These are phyloP conservation scores for Campaea margaritaria DNA, from an alignment of 2,888 invertebrate genomes.

Conservation along the genomic window DNA sequence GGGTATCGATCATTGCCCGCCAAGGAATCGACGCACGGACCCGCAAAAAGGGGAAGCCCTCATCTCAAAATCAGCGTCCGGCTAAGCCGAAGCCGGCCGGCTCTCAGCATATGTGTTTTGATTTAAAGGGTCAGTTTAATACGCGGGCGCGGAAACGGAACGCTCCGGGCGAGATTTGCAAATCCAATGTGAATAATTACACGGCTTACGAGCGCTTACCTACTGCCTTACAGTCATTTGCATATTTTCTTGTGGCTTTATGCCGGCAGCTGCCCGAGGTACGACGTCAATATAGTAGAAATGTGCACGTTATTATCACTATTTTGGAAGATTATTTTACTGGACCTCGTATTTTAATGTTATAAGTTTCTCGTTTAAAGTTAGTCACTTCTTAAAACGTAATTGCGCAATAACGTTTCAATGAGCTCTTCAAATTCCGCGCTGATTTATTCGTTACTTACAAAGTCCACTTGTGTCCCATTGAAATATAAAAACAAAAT, in stretches of 20 bases:
- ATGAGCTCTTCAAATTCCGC: constrained; percentile 28
- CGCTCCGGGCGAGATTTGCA: constrained; percentile 81
- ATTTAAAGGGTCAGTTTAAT: constrained; percentile 84
- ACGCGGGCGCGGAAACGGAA: constrained; percentile 75
- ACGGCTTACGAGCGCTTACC: constrained; percentile 83
- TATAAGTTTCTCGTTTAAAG: neutral
- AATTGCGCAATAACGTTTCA: constrained; percentile 21
- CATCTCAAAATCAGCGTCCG: constrained; percentile 82
- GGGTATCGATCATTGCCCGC: constrained; percentile 83
- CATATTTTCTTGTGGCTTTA: constrained; percentile 84
- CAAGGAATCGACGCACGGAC: constrained; percentile 84
- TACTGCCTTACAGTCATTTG: constrained; percentile 84
- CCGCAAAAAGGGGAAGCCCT: constrained; percentile 83
- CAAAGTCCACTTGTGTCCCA: constrained; percentile 43
- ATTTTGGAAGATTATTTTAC: neutral
- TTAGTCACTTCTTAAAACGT: neutral
- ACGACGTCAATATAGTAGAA: constrained; percentile 54
- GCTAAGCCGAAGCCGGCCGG: constrained; percentile 78
- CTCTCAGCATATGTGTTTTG: constrained; percentile 84
- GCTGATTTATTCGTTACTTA: constrained; percentile 14
- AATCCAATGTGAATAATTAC: constrained; percentile 85
- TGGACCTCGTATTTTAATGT: neutral
- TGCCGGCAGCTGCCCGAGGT: constrained; percentile 57
- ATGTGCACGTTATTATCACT: constrained; percentile 30
- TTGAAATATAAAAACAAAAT: constrained; percentile 52